phyloP scores from a whole-genome alignment of 1,140 invertebrate species.

The Brachionus koreanus region DNA sequence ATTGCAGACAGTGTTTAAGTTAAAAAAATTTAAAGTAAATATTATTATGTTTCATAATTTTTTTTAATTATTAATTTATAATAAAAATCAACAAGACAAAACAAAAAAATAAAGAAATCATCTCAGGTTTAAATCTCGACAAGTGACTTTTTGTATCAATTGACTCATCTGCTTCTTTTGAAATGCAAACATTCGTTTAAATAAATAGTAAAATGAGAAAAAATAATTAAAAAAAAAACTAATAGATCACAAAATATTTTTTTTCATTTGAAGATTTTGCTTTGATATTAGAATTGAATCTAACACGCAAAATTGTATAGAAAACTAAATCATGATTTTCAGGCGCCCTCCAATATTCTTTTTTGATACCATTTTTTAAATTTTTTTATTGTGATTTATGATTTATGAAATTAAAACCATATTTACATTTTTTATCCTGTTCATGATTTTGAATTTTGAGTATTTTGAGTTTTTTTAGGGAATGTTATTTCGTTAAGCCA shows the following conservation, averaged over 20 bases:
- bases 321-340: background rate
- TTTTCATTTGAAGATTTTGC: background rate
- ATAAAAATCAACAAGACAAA: background rate
- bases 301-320: background rate
- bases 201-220: background rate
- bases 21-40: too few relatives aligned
- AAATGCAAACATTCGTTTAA: background rate
- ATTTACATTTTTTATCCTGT: background rate
- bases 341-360: background rate
- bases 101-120: slow-evolving; percentile 3
- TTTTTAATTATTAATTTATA: background rate
- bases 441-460: background rate
- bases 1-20: background rate
- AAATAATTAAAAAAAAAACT: background rate
- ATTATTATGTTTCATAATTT: background rate
- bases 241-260: background rate
- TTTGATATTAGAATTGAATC: background rate
- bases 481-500: background rate
- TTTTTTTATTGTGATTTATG: background rate
- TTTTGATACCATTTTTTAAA: background rate
- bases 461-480: background rate
- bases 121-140: background rate
- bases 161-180: background rate
- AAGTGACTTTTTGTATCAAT: background rate
- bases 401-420: background rate